phyloP scores from a whole-genome alignment of 2,888 invertebrate genomes.

The Rapana venosa region DNA sequence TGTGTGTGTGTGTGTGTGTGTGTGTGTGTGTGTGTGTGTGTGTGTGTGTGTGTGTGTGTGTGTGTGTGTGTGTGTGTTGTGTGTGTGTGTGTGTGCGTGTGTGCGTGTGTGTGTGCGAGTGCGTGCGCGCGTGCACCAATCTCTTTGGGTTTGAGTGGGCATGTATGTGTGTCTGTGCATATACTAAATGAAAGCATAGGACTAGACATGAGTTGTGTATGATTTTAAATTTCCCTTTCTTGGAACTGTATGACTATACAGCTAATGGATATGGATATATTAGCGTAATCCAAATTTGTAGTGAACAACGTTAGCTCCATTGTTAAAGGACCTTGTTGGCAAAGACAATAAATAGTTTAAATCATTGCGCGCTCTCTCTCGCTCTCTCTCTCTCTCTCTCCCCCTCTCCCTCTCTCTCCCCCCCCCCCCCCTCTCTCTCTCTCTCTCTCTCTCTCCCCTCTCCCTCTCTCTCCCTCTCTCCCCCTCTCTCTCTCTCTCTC shows the following conservation, averaged over 20 bases:
- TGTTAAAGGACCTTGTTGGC: too few relatives aligned
- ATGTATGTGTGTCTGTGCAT: conserved; percentile 5
- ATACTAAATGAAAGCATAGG: too few relatives aligned
- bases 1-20: neutral
- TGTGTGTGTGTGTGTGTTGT: neutral
- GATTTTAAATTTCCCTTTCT: too few relatives aligned
- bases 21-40: conserved; percentile 21
- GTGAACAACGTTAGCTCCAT: too few relatives aligned
- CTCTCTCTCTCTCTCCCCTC: too few relatives aligned
- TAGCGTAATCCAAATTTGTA: too few relatives aligned
- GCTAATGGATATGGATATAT: too few relatives aligned
- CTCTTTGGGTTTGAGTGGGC: conserved; percentile 28
- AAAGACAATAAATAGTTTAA: too few relatives aligned
- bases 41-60: conserved; percentile 35
- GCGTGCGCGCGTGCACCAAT: conserved; percentile 25
- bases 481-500: conserved; percentile 1
- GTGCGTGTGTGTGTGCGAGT: conserved; percentile 1
- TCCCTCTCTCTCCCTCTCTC: neutral
- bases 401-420: neutral
- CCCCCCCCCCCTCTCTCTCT: neutral
- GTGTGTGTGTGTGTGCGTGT: neutral
- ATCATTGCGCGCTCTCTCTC: too few relatives aligned
- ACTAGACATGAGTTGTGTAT: too few relatives aligned
- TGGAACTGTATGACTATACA: too few relatives aligned
- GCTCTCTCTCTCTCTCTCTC: too few relatives aligned